Evolutionary conservation across 2,113 vertebrate genomes (phyloP).

Genomic region (Trochalopteron elliotii): DNA sequence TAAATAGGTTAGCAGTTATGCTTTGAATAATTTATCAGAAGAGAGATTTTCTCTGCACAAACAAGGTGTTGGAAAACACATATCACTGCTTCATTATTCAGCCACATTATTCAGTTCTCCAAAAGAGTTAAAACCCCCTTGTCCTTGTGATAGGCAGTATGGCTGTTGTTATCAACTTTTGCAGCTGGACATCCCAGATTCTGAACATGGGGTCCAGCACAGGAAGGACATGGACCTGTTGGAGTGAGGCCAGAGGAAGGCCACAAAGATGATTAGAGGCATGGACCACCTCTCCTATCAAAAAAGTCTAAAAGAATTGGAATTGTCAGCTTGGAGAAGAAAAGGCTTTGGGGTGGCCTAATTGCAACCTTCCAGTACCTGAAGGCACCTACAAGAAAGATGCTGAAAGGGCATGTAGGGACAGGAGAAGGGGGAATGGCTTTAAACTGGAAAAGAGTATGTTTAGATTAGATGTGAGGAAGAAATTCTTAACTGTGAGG

Average conservation of each 20-base stretch:
- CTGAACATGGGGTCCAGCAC: background rate
- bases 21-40: conserved; percentile 40
- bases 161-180: background rate
- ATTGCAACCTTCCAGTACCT: background rate
- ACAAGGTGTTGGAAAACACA: background rate
- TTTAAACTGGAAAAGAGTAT: background rate
- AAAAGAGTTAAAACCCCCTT: background rate
- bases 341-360: background rate
- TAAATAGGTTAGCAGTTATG: conserved; percentile 31
- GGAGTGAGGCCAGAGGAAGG: background rate
- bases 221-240: background rate
- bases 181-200: background rate
- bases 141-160: background rate
- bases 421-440: background rate
- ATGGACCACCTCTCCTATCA: background rate
- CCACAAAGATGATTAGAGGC: background rate
- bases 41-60: conserved; percentile 3
- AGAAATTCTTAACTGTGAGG: background rate
- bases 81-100: background rate
- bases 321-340: background rate
- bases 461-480: background rate
- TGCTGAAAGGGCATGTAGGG: background rate
- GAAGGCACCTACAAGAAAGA: background rate
- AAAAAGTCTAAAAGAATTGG: background rate
- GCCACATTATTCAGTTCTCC: background rate